A percentile compares a stretch with the other conserved stretches of the same genome.
Conservation (phyloP, 2,888 invertebrate species). For the Ischnura elegans region DNA sequence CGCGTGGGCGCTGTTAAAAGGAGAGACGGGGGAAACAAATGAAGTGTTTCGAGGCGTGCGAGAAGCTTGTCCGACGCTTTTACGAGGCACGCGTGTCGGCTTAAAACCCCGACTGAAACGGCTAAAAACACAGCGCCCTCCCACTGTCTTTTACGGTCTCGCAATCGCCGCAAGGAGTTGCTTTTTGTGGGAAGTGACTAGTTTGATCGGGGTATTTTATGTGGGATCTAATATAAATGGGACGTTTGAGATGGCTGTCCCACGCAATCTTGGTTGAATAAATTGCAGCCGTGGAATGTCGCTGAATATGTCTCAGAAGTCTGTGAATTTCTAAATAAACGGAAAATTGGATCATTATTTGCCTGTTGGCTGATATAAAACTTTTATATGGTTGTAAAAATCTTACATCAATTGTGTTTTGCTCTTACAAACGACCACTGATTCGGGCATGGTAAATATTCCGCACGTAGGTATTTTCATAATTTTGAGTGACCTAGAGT, state of each 20-base stretch:
- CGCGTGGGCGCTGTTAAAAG: neutral
- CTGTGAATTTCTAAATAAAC: too few relatives aligned
- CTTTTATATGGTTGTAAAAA: too few relatives aligned
- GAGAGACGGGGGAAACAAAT: conserved; percentile 31
- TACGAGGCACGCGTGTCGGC: conserved; percentile 26
- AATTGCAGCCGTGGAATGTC: too few relatives aligned
- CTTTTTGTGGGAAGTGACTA: neutral
- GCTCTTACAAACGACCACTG: too few relatives aligned
- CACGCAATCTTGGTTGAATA: neutral
- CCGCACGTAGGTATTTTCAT: too few relatives aligned
- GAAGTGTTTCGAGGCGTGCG: conserved; percentile 23
- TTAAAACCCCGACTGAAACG: neutral
- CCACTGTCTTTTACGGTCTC: neutral
- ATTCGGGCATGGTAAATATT: too few relatives aligned
- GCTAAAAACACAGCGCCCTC: neutral
- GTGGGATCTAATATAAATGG: neutral
- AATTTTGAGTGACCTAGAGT: too few relatives aligned
- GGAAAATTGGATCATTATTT: too few relatives aligned
- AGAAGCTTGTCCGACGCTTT: neutral
- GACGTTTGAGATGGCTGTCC: neutral
- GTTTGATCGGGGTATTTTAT: neutral
- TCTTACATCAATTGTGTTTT: too few relatives aligned
- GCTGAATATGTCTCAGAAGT: too few relatives aligned
- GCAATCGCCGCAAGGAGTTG: neutral
- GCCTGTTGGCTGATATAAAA: too few relatives aligned